These are phyloP conservation scores for Musca vetustissima DNA, from an alignment of 1,140 invertebrate genomes.

Conservation along the genomic window DNA sequence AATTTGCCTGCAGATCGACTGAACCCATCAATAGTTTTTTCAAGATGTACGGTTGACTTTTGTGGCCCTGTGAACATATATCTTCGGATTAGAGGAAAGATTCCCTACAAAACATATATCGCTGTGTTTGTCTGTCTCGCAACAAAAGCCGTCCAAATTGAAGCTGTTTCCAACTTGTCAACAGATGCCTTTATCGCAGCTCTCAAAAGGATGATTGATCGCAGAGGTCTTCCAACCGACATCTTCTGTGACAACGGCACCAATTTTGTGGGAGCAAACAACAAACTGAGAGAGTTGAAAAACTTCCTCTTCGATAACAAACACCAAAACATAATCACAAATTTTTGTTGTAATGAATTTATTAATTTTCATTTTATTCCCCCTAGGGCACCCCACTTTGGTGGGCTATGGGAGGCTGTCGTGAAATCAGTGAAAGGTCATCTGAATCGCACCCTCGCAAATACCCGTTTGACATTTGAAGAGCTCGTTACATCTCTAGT, in stretches of 20 bases:
- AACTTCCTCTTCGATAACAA: too few relatives aligned
- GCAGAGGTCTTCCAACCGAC: neutral
- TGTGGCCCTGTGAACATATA: too few relatives aligned
- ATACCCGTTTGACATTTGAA: neutral
- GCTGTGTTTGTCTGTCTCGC: too few relatives aligned
- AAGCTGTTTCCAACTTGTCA: neutral
- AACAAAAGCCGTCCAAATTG: too few relatives aligned
- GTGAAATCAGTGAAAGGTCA: neutral
- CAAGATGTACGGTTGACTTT: too few relatives aligned
- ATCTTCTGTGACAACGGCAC: neutral
- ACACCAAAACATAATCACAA: too few relatives aligned
- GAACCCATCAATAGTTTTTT: neutral
- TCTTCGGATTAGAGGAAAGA: too few relatives aligned
- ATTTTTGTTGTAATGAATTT: too few relatives aligned
- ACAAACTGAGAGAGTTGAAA: too few relatives aligned
- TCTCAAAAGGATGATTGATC: too few relatives aligned
- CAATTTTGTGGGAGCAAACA: neutral
- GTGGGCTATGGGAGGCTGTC: too few relatives aligned
- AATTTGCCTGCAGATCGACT: neutral
- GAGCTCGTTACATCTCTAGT: neutral
- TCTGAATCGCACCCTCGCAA: neutral
- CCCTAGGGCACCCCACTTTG: slow-evolving; percentile 1
- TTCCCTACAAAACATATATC: too few relatives aligned
- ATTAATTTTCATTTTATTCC: neutral
- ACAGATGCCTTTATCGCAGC: neutral